Percentiles rank a stretch among this genome's conserved stretches.
Evolutionary conservation across 2,888 invertebrate genomes (phyloP).

Genomic region (Drosophila nr. perissopoda): DNA sequence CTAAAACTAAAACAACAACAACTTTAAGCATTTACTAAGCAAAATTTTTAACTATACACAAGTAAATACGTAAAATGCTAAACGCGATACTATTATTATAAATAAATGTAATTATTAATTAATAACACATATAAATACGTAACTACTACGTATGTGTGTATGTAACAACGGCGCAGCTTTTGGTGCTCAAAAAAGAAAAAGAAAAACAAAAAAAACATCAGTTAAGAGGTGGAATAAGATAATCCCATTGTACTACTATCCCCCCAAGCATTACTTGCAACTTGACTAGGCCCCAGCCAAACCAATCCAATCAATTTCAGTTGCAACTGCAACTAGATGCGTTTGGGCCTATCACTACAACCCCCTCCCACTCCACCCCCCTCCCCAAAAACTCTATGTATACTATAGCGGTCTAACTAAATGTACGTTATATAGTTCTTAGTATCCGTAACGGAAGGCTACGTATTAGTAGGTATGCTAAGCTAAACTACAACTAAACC

Average conservation of each 20-base stretch:
- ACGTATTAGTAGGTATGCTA: conserved; percentile 62
- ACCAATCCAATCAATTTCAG: conserved; percentile 8
- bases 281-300: conserved; percentile 37
- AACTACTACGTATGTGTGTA: conserved; percentile 34
- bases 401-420: conserved; percentile 67
- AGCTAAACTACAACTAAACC: conserved; percentile 51
- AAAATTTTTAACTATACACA: conserved; percentile 53
- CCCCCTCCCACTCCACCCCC: neutral
- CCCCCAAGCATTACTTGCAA: conserved; percentile 39
- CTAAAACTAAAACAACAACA: conserved; percentile 30
- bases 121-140: conserved; percentile 33
- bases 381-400: conserved; percentile 46
- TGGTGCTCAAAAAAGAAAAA: conserved; percentile 53
- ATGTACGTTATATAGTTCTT: conserved; percentile 75
- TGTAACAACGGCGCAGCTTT: conserved; percentile 65
- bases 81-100: conserved; percentile 63
- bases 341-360: conserved; percentile 8
- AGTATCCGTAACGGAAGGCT: conserved; percentile 62
- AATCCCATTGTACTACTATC: conserved; percentile 42
- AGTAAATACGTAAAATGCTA: conserved; percentile 58
- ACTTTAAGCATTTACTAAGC: conserved; percentile 76
- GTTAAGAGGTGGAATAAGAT: conserved; percentile 44
- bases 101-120: conserved; percentile 58
- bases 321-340: conserved; percentile 12
- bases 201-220: neutral